These are phyloP conservation scores for Clarias magur DNA, from an alignment of 2,113 vertebrate species.

Conservation along the genomic window DNA sequence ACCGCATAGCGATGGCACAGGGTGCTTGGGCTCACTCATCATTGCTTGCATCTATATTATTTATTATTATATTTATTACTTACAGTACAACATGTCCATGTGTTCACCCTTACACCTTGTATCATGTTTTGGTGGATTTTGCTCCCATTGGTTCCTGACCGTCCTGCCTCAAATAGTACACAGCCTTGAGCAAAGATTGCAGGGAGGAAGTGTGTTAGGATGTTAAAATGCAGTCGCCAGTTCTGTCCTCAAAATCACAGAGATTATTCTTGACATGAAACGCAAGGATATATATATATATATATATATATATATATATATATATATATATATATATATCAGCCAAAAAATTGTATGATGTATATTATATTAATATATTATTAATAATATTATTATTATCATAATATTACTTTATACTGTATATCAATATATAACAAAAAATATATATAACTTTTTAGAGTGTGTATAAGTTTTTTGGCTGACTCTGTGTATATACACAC, in stretches of 20 bases:
- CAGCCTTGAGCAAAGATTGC: not conserved
- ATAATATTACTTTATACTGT: too few relatives aligned
- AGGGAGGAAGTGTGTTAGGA: not conserved
- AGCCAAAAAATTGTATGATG: too few relatives aligned
- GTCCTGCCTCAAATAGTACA: not conserved
- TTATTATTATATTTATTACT: not conserved
- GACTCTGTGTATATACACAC: too few relatives aligned
- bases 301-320: not conserved
- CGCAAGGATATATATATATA: not conserved
- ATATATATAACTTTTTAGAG: too few relatives aligned
- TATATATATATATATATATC: not conserved
- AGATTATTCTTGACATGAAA: not conserved
- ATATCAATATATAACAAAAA: too few relatives aligned
- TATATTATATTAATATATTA: too few relatives aligned
- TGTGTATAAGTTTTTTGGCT: too few relatives aligned
- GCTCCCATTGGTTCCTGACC: not conserved
- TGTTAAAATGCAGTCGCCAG: not conserved
- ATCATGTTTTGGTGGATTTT: not conserved
- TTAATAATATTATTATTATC: too few relatives aligned
- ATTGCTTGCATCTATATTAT: too few relatives aligned
- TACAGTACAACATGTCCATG: not conserved
- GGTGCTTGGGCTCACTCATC: too few relatives aligned
- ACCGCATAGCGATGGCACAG: too few relatives aligned
- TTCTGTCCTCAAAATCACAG: not conserved
- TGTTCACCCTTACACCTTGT: not conserved